These are phyloP conservation scores for Empidonax alnorum DNA, from an alignment of 2,113 vertebrate genomes.

Conservation along the genomic window DNA sequence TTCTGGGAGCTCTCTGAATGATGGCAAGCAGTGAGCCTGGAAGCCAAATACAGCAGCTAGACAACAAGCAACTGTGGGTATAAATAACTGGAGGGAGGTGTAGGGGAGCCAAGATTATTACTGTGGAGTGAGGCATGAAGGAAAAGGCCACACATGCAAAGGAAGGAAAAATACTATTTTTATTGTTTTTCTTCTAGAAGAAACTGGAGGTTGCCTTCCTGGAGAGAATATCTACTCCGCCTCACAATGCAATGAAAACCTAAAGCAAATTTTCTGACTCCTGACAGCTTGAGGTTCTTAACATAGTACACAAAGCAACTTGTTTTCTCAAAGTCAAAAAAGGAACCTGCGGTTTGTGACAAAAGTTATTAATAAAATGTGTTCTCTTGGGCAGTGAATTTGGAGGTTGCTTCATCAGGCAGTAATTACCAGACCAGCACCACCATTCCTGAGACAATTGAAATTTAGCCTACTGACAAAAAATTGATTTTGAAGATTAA, in stretches of 20 bases:
- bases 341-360: not conserved
- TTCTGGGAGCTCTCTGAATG: not conserved
- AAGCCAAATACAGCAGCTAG: not conserved
- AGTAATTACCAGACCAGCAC: slow-evolving; percentile 22
- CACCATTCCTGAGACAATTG: slow-evolving; percentile 27
- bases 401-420: slow-evolving; percentile 2
- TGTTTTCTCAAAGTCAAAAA: slow-evolving; percentile 29
- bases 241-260: not conserved
- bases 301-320: slow-evolving; percentile 3
- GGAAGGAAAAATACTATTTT: not conserved
- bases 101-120: not conserved
- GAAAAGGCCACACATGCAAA: not conserved
- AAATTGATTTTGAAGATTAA: slow-evolving; percentile 60
- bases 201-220: not conserved
- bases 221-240: not conserved
- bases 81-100: not conserved
- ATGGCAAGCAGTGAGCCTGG: not conserved
- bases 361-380: slow-evolving; percentile 6
- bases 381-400: not conserved
- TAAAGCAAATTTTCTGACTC: not conserved
- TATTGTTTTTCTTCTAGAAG: not conserved
- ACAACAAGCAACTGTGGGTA: not conserved
- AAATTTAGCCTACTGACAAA: slow-evolving; percentile 54
- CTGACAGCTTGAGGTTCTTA: not conserved
- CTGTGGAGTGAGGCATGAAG: not conserved